Percentiles rank a stretch among this genome's conserved stretches.
Evolutionary conservation across 2,113 vertebrate genomes (phyloP).

Genomic region (Oreotrochilus melanogaster): DNA sequence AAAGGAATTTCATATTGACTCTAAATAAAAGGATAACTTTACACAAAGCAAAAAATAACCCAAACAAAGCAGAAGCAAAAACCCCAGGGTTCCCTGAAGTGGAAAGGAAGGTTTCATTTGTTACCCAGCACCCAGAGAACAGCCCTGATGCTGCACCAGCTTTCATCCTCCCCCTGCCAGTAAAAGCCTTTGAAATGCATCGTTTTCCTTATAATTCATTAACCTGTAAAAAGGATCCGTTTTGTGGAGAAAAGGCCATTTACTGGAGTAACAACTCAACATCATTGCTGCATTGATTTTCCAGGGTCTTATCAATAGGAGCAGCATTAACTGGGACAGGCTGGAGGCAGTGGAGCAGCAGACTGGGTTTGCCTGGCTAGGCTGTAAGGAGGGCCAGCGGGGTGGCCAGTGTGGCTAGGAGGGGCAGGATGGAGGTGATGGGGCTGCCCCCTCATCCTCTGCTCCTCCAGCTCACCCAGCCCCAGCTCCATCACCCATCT

Average conservation of each 20-base stretch:
- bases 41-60: neutral
- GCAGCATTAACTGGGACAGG: rapidly evolving
- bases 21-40: slow-evolving; percentile 1
- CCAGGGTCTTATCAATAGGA: neutral
- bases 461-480: neutral
- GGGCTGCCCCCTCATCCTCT: neutral
- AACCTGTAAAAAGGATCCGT: rapidly evolving
- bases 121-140: neutral
- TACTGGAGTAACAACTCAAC: neutral
- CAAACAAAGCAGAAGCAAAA: neutral
- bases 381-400: neutral
- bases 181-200: neutral
- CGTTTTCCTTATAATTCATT: neutral
- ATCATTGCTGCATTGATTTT: neutral
- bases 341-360: neutral
- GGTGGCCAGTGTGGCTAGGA: rapidly evolving
- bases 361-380: neutral
- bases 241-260: neutral
- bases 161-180: neutral
- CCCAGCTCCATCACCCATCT: too few relatives aligned
- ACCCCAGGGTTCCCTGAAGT: neutral
- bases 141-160: neutral
- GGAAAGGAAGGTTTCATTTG: neutral
- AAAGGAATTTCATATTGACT: neutral
- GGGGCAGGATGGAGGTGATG: neutral